Conservation (phyloP, 2,888 invertebrate genomes). For the Cosmia pyralina region DNA sequence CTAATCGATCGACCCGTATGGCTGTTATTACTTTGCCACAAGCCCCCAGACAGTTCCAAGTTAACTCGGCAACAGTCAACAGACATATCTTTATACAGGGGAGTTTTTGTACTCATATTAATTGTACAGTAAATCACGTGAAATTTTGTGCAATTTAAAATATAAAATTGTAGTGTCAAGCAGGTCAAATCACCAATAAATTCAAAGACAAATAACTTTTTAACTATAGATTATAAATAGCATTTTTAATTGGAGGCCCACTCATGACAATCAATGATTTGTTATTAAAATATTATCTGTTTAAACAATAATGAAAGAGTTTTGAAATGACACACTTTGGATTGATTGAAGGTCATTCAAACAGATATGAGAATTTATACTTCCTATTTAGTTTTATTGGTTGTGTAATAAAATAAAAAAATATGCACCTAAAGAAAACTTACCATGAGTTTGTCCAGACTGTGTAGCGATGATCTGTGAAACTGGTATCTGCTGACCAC, state of each 20-base stretch:
- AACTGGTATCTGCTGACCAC: constrained; percentile 86
- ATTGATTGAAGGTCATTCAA: constrained; percentile 47
- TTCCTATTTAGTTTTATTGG: constrained; percentile 2
- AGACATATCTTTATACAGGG: background rate
- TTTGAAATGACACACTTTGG: constrained; percentile 41
- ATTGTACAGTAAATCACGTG: background rate
- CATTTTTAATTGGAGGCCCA: constrained; percentile 21
- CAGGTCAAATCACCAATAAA: constrained; percentile 8
- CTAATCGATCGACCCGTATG: too few species aligned
- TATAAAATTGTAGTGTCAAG: background rate
- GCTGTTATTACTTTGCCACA: too few species aligned
- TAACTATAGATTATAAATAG: background rate
- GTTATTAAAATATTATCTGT: constrained; percentile 39
- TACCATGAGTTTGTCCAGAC: constrained; percentile 86
- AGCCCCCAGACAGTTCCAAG: too few species aligned
- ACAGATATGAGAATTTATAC: constrained; percentile 17
- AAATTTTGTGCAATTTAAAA: constrained; percentile 7
- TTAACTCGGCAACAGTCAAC: background rate
- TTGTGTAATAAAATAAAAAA: background rate
- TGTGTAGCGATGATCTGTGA: constrained; percentile 87
- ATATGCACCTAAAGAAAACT: constrained; percentile 22
- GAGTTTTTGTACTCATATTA: background rate
- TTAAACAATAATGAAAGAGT: constrained; percentile 42
- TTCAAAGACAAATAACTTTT: constrained; percentile 2
- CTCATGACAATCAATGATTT: constrained; percentile 16